Evolutionary conservation across 1,140 invertebrate genomes (phyloP).

Genomic region (Cydia amplana): DNA sequence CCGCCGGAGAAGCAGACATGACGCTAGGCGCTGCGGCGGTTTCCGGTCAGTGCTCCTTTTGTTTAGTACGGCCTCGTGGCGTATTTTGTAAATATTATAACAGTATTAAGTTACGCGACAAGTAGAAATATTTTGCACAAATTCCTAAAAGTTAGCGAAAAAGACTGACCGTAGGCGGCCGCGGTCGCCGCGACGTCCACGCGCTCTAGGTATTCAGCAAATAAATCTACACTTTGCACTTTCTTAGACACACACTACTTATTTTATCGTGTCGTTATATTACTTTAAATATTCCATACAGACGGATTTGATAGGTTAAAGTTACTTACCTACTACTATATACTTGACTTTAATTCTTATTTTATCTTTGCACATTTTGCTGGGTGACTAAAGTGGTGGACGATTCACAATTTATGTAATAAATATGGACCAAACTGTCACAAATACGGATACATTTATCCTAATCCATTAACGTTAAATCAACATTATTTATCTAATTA

Average conservation of each 20-base stretch:
- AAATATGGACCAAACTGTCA: slow-evolving; percentile 78
- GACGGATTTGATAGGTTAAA: slow-evolving; percentile 23
- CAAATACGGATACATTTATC: slow-evolving; percentile 74
- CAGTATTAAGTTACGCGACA: slow-evolving; percentile 71
- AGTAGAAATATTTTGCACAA: slow-evolving; percentile 78
- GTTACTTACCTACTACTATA: not conserved
- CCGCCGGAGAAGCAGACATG: slow-evolving; percentile 34
- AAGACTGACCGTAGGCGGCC: slow-evolving; percentile 77
- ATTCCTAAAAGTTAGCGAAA: slow-evolving; percentile 73
- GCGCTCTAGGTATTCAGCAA: slow-evolving; percentile 63
- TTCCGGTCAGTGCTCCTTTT: slow-evolving; percentile 70
- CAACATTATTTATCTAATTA: slow-evolving; percentile 73
- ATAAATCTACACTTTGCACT: slow-evolving; percentile 32
- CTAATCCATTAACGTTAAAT: slow-evolving; percentile 72
- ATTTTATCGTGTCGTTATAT: slow-evolving; percentile 19
- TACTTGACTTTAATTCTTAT: slow-evolving; percentile 5
- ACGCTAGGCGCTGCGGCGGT: slow-evolving; percentile 60
- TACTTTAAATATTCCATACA: slow-evolving; percentile 32
- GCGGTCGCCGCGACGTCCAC: slow-evolving; percentile 63
- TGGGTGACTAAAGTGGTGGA: slow-evolving; percentile 61
- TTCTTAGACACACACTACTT: slow-evolving; percentile 22
- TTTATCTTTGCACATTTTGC: slow-evolving; percentile 46
- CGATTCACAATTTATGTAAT: slow-evolving; percentile 68
- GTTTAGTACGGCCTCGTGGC: slow-evolving; percentile 54
- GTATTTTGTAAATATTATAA: slow-evolving; percentile 74